phyloP scores from a whole-genome alignment of 2,113 vertebrate genomes.

The Poecilia latipinna region DNA sequence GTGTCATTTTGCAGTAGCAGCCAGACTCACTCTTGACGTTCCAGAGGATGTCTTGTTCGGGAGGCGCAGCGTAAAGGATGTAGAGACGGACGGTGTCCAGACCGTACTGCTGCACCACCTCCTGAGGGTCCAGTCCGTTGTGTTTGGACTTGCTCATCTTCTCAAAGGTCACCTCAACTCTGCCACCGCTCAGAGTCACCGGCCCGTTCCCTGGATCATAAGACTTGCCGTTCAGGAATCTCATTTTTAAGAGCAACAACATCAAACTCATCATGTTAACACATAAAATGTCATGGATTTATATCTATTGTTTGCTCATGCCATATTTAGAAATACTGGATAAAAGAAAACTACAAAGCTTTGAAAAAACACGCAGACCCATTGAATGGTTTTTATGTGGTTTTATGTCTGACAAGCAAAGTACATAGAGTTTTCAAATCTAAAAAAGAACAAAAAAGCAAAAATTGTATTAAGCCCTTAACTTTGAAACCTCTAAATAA shows the following conservation, averaged over 20 bases:
- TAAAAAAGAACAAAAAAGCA: too few relatives aligned
- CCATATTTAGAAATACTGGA: background rate
- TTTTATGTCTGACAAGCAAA: too few relatives aligned
- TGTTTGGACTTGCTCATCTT: slow-evolving; percentile 99
- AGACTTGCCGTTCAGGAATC: background rate
- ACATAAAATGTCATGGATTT: background rate
- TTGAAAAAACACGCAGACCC: background rate
- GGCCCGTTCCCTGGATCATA: slow-evolving; percentile 80
- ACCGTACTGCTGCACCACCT: slow-evolving; percentile 87
- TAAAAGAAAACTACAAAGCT: background rate
- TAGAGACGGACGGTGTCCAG: slow-evolving; percentile 91
- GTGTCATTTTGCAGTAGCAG: background rate
- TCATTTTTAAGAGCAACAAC: background rate
- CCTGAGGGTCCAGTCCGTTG: slow-evolving; percentile 92
- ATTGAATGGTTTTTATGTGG: background rate
- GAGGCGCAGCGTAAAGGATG: slow-evolving; percentile 90
- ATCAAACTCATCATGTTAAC: background rate
- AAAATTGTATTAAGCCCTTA: background rate
- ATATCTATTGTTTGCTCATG: background rate
- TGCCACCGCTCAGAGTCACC: slow-evolving; percentile 72
- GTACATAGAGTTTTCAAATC: too few relatives aligned
- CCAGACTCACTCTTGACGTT: slow-evolving; percentile 88
- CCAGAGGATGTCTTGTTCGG: slow-evolving; percentile 96
- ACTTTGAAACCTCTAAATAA: background rate
- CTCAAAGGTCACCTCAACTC: slow-evolving; percentile 88